Evolutionary conservation across 2,888 invertebrate species (phyloP), one percentile per base, ranked within the genome.

Genomic region (Leucania comma): DNA sequence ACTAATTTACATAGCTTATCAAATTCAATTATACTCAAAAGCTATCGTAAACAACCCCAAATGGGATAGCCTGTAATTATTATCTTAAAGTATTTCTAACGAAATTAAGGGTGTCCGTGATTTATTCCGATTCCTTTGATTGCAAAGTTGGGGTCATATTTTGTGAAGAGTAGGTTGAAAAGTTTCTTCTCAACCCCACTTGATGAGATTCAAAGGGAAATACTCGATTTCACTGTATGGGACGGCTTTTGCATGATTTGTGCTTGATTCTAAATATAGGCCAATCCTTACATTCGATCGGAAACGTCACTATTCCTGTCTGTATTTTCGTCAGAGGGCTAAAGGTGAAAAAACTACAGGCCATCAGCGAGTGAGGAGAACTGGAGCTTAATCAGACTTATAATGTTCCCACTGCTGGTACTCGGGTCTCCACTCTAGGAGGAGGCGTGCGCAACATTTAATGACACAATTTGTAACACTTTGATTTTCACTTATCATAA

Each of bases 121-220:
- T 84, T 82, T 84, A 84, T 84, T 75, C 66, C 38, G 54, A 82
- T 74, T 63, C 73, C 76, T 79, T 82, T 82, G 82, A 74, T 82
- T 84, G 82, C 72, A 69, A 84, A 83, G 80, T 79, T 78, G 24
- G 53, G 63, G 54, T 78, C 68, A 75, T 82, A 82, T 78, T 79
- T 82, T 72, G 68, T 64, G 65, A 84, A 70, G 76, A 79, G 79
- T 68, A n/a, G n/a, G n/a, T 72, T 59, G 56, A 61, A 57, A 70
- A 68, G 62, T 82, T 79, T 74, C 54, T 26, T 62, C 60, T 42
- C 58, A 60, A 65, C 59, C 66, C 68, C 46, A 71, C 70, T 82
- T 81, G 78, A 81, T 75, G 68, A 73, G 70, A 69, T 62, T 68
- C 59, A 53, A 65, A 69, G 58, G 56, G 63, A 74, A 69, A 58